Conservation (phyloP, 2,888 invertebrate genomes). For the Eurois occulta region DNA sequence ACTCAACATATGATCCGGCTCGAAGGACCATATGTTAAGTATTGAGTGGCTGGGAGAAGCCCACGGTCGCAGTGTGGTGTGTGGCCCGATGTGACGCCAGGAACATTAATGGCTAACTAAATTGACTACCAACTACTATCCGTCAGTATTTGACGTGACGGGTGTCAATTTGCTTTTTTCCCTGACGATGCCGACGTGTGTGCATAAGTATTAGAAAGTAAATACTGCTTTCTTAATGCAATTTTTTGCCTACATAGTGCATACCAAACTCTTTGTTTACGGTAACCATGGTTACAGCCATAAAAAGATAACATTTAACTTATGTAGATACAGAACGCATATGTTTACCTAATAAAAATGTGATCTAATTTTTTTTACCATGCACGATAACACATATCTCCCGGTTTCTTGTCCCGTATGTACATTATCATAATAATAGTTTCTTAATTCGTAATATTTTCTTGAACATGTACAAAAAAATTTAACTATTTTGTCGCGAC, state of each 20-base stretch:
- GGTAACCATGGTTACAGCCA: background rate
- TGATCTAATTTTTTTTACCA: background rate
- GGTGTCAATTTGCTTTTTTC: background rate
- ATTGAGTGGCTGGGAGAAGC: no score
- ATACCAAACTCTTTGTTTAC: slow-evolving; percentile 4
- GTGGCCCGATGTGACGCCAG: no score
- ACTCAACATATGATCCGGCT: no score
- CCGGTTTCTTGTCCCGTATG: background rate
- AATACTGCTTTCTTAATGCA: background rate
- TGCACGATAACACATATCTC: background rate
- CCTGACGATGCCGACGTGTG: background rate
- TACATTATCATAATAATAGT: background rate
- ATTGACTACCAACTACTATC: background rate
- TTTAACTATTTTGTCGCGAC: background rate
- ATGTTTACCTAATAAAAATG: no score
- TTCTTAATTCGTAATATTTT: background rate
- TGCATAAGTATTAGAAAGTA: background rate
- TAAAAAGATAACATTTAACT: background rate
- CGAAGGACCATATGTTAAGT: no score
- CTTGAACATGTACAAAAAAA: background rate
- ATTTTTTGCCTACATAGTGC: background rate
- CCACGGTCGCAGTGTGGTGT: no score
- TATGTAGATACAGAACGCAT: background rate
- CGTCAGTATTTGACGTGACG: background rate
- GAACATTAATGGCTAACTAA: background rate